Conservation (phyloP, 2,113 vertebrate species). For the Gambusia holbrooki region DNA sequence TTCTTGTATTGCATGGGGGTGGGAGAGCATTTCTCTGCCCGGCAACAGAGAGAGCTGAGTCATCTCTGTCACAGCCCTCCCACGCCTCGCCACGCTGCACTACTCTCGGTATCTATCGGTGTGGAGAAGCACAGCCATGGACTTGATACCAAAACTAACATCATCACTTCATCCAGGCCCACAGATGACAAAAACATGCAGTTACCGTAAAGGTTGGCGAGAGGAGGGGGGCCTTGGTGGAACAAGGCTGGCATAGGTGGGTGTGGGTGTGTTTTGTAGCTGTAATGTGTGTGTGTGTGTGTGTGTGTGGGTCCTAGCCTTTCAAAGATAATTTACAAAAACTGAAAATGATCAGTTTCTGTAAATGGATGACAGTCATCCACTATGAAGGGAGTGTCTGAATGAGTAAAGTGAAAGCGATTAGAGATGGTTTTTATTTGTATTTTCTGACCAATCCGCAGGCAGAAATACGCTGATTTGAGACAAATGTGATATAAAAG, state of each 20-base stretch:
- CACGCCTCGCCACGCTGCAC: conserved; percentile 68
- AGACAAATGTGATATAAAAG: background rate
- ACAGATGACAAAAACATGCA: conserved; percentile 59
- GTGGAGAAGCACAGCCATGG: conserved; percentile 46
- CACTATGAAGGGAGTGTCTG: background rate
- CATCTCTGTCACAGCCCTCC: conserved; percentile 70
- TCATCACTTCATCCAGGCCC: conserved; percentile 66
- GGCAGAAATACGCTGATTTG: background rate
- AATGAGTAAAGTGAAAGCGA: conserved; percentile 3
- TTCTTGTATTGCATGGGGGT: conserved; percentile 12
- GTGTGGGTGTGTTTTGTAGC: conserved; percentile 34
- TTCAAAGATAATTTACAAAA: conserved; percentile 26
- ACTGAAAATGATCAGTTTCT: background rate
- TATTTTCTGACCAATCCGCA: background rate
- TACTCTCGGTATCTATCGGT: conserved; percentile 60
- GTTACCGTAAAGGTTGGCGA: conserved; percentile 64
- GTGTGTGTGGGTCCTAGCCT: background rate
- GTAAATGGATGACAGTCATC: background rate
- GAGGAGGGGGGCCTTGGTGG: conserved; percentile 41
- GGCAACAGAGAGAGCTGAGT: conserved; percentile 71
- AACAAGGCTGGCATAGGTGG: conserved; percentile 45
- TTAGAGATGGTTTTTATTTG: conserved; percentile 9
- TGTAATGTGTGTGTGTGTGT: conserved; percentile 22
- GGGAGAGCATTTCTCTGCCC: conserved; percentile 55
- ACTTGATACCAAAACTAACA: conserved; percentile 74